Conservation (phyloP, 2,113 vertebrate genomes). For the Dipodomys spectabilis region DNA sequence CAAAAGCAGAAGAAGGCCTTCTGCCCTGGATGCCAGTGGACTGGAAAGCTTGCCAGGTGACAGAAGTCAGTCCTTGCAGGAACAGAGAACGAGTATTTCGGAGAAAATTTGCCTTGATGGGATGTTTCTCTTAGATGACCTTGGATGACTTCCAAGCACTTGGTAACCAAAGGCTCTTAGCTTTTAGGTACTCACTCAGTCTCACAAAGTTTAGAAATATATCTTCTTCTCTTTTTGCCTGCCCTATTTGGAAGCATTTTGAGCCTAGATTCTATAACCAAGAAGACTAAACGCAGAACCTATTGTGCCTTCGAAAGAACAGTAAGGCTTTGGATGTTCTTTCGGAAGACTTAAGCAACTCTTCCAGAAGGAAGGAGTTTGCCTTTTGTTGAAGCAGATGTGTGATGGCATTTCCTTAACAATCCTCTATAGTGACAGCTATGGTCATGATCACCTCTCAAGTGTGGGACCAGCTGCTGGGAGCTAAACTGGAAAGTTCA, state of each 20-base stretch:
- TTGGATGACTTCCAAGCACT: background rate
- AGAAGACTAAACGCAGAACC: background rate
- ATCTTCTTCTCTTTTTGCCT: background rate
- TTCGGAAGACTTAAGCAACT: constrained; percentile 25
- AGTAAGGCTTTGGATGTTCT: background rate
- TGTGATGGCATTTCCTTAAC: constrained; percentile 2
- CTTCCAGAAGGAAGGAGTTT: constrained; percentile 5
- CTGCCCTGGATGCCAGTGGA: background rate
- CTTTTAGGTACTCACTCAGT: background rate
- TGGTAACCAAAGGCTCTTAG: background rate
- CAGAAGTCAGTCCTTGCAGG: background rate
- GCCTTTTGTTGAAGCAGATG: background rate
- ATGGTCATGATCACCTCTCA: background rate
- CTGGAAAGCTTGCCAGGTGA: background rate
- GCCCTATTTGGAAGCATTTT: background rate
- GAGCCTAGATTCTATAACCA: background rate
- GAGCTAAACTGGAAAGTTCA: background rate
- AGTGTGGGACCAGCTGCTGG: background rate
- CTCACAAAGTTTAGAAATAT: background rate
- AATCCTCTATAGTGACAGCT: constrained; percentile 11
- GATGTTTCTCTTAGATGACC: background rate
- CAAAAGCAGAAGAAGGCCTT: background rate
- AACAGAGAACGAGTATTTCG: background rate
- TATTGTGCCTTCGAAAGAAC: background rate
- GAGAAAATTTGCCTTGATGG: background rate